phyloP scores from a whole-genome alignment of 2,888 invertebrate species.

The Noctua janthina region DNA sequence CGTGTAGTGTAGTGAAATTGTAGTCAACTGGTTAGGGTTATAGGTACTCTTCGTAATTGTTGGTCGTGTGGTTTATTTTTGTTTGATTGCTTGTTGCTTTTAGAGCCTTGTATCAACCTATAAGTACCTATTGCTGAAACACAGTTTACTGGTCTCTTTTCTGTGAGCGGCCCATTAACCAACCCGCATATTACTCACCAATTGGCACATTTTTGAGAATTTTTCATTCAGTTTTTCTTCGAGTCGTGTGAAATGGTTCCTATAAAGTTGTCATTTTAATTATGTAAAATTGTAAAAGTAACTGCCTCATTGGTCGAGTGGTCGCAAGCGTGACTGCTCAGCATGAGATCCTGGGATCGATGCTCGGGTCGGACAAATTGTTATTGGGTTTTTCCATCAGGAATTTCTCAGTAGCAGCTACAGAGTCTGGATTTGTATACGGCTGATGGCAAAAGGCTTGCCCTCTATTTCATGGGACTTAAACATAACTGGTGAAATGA shows the following conservation, averaged over 20 bases:
- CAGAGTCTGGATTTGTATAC: too few relatives aligned
- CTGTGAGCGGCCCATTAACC: background rate
- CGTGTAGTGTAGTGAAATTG: slow-evolving; percentile 30
- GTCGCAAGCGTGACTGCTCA: too few relatives aligned
- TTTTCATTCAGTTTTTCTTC: too few relatives aligned
- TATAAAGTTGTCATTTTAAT: background rate
- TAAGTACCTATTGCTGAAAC: background rate
- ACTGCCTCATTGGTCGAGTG: too few relatives aligned
- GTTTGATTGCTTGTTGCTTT: background rate
- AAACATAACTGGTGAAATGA: too few relatives aligned
- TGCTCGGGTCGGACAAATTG: too few relatives aligned
- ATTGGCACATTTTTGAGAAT: too few relatives aligned
- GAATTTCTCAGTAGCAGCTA: too few relatives aligned
- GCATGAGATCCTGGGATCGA: too few relatives aligned
- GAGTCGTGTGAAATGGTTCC: background rate
- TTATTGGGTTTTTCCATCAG: too few relatives aligned
- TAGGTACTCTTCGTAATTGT: slow-evolving; percentile 48
- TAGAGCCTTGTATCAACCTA: background rate
- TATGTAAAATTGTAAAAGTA: background rate
- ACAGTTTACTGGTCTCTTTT: background rate
- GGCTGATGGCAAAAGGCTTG: too few relatives aligned
- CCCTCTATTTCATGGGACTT: too few relatives aligned
- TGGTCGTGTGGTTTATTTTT: slow-evolving; percentile 8
- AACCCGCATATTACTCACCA: background rate
- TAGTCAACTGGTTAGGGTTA: slow-evolving; percentile 47